Base-by-base conservation (phyloP, 2,888 invertebrate genomes). In the Acanthosepion lycidas region DNA sequence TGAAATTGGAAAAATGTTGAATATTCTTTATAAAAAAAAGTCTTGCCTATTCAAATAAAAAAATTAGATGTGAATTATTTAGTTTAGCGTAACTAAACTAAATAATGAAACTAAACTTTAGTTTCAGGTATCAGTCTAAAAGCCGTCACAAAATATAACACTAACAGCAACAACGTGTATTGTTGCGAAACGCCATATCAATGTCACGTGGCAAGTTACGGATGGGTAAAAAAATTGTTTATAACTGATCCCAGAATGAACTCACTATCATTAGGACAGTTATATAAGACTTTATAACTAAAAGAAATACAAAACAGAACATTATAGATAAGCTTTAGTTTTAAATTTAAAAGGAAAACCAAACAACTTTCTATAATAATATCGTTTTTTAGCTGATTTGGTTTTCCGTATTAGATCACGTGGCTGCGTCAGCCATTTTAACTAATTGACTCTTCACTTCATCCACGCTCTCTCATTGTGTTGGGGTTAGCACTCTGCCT, bases 361-460 rank as follows among this genome's bases (percentile, higher is more conserved):
- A 78, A 15, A n/a, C 20, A 78, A 15, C 59, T 23, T 78, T 78
- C n/a, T n/a, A 3, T 9, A 78, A 78, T 78, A 8, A 78, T 78
- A n/a, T 23, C 20, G 12, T 78, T 78, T n/a, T 78, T 78, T 78
- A 33, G n/a, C n/a, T n/a, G 78, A 18, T 78, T 33, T 15, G n/a
- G 78, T 78, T n/a, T 78, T 78, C 78, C 78, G 78, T 78, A 78
- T n/a, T 78, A n/a, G 78, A 78, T 78, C 78, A 78, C 78, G 78
- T 78, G 78, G 78, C n/a, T 33, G 4, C n/a, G 33, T 78, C 78
- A 78, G 78, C 78, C 78, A 78, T 78, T 78, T 78, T 78, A 78
- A 78, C 78, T 78, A 78, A 78, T 78, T 78, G 78, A 78, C 78
- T 78, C n/a, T 78, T 78, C 78, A 78, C 15, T 42, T 42, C 42